Evolutionary conservation across 2,113 vertebrate genomes (phyloP).

Genomic region (Chaetops frenatus): DNA sequence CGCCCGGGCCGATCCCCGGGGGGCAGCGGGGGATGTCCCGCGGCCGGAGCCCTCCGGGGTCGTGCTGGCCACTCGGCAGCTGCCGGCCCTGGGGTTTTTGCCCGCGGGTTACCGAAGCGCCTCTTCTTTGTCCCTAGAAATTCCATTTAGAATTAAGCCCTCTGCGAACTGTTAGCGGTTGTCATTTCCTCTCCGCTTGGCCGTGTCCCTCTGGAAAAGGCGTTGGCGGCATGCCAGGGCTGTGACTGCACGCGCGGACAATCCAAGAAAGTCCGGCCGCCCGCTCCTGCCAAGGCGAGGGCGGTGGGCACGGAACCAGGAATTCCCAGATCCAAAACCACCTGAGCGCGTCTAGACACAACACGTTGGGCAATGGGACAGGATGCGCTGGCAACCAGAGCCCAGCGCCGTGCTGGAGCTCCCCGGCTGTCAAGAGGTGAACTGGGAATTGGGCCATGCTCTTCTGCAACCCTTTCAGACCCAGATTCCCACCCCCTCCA

Average conservation of each 20-base stretch:
- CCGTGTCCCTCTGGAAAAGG: slow-evolving; percentile 47
- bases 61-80: not conserved
- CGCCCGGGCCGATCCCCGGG: not conserved
- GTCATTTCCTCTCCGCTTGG: slow-evolving; percentile 45
- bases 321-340: slow-evolving; percentile 41
- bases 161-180: slow-evolving; percentile 12
- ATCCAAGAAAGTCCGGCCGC: slow-evolving; percentile 20
- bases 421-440: slow-evolving; percentile 67
- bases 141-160: slow-evolving; percentile 41
- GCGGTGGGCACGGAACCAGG: not conserved
- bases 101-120: not conserved
- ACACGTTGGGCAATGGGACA: not conserved
- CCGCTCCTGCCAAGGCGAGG: slow-evolving; percentile 7
- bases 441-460: not conserved
- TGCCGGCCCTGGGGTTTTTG: not conserved
- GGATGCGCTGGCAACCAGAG: not conserved
- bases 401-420: slow-evolving; percentile 59
- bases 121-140: slow-evolving; percentile 51
- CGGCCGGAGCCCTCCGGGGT: not conserved
- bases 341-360: slow-evolving; percentile 37
- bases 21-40: not conserved
- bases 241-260: not conserved
- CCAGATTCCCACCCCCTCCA: not conserved
- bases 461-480: not conserved
- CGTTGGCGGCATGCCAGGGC: not conserved